Base-by-base conservation (phyloP, 2,113 vertebrate genomes). In the Periophthalmodon schlosseri region DNA sequence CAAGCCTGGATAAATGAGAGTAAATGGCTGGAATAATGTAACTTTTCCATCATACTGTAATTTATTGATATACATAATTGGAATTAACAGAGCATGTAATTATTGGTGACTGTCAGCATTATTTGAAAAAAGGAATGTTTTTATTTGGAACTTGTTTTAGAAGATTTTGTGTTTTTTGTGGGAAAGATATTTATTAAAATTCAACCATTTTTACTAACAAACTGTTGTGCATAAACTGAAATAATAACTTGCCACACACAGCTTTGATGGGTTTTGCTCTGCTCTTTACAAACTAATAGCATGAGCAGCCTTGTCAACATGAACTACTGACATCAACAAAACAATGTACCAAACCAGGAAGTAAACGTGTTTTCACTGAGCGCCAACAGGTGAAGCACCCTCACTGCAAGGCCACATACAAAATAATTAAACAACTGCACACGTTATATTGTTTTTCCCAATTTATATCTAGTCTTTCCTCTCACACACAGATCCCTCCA, bases 241-340 rank as follows among this genome's bases (percentile, higher is more conserved):
- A 28, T 64, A 20, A 10, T 44, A 34, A 36, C 28, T 49, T 60
- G 73, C 6, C 56, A 34, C 46, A 54, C 69, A 39, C 68, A 60
- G 20, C 56, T 23, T 24, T 74, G 18, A 23, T 34, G 56, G 76
- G 80, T 76, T 60, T 44, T 65, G 63, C 63, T n/a, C 34, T 20
- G 63, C 34, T 65, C 63, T 39, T 44, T 65, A 34, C 18, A 39
- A 65, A 65, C 63, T n/a, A 34, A 65, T n/a, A 39, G 21, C 63
- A 44, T 65, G 39, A 65, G 21, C 18, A 58, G 21, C 0, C 10
- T 46, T 50, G 28, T 72, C 20, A 58, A 63, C 28, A 58, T n/a
- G 24, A 56, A 23, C 54, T 28, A 4, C 57, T 72, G 74, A 72
- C 74, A 54, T 15, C 11, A 44, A 9, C 10, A 47, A 63, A 39